Conservation (phyloP, 2,888 invertebrate species). For the Megamerina dolium region DNA sequence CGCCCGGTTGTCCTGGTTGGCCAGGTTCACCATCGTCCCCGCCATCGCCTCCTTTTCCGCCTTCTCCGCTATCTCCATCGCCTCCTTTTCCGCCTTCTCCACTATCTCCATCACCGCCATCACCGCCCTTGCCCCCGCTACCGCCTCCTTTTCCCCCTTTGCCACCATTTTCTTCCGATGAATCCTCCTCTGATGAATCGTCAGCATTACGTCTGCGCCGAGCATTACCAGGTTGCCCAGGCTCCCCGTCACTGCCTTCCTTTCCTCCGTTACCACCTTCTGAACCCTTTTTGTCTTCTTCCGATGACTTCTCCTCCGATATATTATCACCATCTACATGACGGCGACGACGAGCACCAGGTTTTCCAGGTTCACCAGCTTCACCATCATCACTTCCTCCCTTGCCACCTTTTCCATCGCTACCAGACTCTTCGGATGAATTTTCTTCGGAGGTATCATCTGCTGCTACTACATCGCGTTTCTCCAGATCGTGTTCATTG, state of each 20-base stretch:
- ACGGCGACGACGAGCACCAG: neutral
- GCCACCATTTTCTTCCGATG: slow-evolving; percentile 10
- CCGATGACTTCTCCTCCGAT: slow-evolving; percentile 13
- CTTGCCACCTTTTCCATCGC: neutral
- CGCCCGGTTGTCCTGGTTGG: neutral
- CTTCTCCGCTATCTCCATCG: neutral
- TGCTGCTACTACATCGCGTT: neutral
- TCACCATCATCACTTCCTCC: neutral
- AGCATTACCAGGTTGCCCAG: no score
- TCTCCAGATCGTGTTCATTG: neutral
- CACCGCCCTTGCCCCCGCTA: neutral
- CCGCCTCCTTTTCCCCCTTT: neutral
- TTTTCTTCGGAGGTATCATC: slow-evolving; percentile 1
- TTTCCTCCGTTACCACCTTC: neutral
- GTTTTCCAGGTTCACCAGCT: neutral
- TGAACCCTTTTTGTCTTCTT: slow-evolving; percentile 11
- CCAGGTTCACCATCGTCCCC: neutral
- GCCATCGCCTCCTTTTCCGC: neutral
- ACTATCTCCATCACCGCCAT: no score
- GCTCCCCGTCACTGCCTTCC: neutral
- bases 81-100: neutral
- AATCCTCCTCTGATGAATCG: slow-evolving; percentile 10
- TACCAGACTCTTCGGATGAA: neutral
- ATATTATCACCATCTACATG: slow-evolving; percentile 2
- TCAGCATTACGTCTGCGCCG: slow-evolving; percentile 1